These are phyloP conservation scores for Ctenopoma kingsleyae DNA, from an alignment of 2,797 vertebrate species.

Conservation along the genomic window DNA sequence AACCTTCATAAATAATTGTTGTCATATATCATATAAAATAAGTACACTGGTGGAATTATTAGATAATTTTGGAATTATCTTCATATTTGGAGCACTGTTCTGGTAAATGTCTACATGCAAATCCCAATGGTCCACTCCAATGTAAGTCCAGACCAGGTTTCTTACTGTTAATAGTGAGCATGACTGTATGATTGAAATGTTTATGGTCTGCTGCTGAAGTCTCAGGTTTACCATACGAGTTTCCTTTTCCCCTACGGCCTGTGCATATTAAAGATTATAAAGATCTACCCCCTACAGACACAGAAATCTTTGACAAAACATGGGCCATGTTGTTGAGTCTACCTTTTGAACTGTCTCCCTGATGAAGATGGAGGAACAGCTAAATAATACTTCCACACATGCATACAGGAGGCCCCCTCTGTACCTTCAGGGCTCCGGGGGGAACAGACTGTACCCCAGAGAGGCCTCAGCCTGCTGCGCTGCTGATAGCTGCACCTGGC, in stretches of 20 bases:
- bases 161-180: not conserved
- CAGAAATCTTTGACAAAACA: constrained; percentile 27
- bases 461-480: constrained; percentile 65
- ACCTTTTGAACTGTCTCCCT: constrained; percentile 59
- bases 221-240: constrained; percentile 15
- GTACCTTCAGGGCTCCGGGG: constrained; percentile 71
- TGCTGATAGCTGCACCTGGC: constrained; percentile 72
- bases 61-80: too few relatives aligned
- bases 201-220: not conserved
- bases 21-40: too few relatives aligned
- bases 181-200: constrained; percentile 14
- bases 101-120: not conserved
- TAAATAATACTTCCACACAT: constrained; percentile 53
- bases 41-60: not conserved
- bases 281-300: constrained; percentile 16
- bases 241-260: constrained; percentile 12
- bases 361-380: constrained; percentile 59
- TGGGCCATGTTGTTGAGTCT: constrained; percentile 29
- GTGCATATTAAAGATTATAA: constrained; percentile 35
- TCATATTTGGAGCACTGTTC: not conserved
- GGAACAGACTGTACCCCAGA: constrained; percentile 66
- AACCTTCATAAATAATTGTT: too few relatives aligned
- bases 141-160: constrained; percentile 1
- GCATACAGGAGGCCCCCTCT: constrained; percentile 43
- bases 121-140: not conserved